These are phyloP conservation scores for Mus spretus DNA, from an alignment of 2,797 vertebrate species.

Conservation along the genomic window DNA sequence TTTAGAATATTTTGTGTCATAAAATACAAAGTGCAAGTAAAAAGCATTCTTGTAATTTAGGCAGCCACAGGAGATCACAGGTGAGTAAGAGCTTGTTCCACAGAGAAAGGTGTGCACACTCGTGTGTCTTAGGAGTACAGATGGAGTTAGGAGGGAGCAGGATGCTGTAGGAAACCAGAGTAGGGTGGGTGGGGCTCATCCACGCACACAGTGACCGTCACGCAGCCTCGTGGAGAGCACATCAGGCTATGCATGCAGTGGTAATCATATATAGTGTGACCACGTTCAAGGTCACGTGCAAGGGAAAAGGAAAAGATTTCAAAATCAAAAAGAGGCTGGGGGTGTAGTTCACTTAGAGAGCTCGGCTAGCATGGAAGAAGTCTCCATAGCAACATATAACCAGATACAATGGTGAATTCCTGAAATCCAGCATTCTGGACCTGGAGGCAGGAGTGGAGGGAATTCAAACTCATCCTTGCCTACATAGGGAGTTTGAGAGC, in stretches of 20 bases:
- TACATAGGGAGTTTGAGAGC: background rate
- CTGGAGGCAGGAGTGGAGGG: background rate
- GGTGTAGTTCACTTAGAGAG: background rate
- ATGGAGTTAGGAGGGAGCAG: background rate
- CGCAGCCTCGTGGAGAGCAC: background rate
- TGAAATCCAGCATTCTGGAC: background rate
- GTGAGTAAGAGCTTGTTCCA: background rate
- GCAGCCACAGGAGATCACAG: background rate
- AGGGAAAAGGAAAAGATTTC: background rate
- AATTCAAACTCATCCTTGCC: background rate
- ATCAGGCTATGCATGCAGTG: background rate
- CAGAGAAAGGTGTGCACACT: background rate
- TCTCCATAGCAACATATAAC: background rate
- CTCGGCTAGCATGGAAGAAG: no score
- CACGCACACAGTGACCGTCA: accelerated
- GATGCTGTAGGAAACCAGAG: background rate
- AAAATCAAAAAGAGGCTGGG: background rate
- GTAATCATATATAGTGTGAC: background rate
- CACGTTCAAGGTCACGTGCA: background rate
- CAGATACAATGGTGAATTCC: background rate
- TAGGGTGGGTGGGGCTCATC: background rate
- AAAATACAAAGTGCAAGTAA: background rate
- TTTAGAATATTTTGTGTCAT: background rate
- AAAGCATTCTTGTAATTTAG: background rate
- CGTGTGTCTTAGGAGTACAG: background rate